Evolutionary conservation across 2,888 invertebrate genomes (phyloP), one percentile per base, ranked within the genome.

Genomic region (Drosophila nr. fundita): DNA sequence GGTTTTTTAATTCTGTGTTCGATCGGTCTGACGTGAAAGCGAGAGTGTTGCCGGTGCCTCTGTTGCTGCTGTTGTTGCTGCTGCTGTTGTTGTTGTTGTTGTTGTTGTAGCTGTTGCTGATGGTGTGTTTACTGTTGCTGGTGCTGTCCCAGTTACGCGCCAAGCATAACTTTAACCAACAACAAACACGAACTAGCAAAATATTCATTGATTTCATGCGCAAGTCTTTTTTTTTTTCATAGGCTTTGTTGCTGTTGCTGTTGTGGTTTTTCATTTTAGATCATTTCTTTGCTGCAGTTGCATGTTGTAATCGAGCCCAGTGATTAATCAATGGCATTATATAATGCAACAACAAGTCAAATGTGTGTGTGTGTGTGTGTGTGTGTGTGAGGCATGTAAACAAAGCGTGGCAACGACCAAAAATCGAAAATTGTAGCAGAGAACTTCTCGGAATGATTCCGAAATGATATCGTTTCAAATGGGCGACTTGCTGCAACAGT

Each of bases 101-200:
- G 38, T 13, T 27, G 36, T 8, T 65, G 21, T 45, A 0, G 59
- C 21, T 57, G 40, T 48, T 68, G 54, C 34, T 69, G 64, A 62
- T 74, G 68, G 52, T 66, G 45, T 81, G 55, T n/a, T 60, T 60
- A 42, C 11, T 53, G 40, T 15, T 62, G 45, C 18, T 57, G 58
- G 11, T 52, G 73, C 29, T 83, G 86, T 86, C 90, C 86, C 90
- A 90, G 87, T 88, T 90, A 86, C 86, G 90, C 86, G 89, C 54
- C 77, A 81, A 86, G 90, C 86, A 86, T 86, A 86, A 90, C 89
- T 90, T 88, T 80, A 67, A 62, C 71, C 80, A 83, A 67, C 66
- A 69, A 64, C 73, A 65, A 68, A 65, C 60, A 76, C 54, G 59
- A 74, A 57, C 50, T 45, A 66, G 64, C 64, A 70, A 77, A 69